Percentiles rank a stretch among this genome's conserved stretches.
Evolutionary conservation across 2,888 invertebrate species (phyloP).

Genomic region (Herminia tarsipennalis): DNA sequence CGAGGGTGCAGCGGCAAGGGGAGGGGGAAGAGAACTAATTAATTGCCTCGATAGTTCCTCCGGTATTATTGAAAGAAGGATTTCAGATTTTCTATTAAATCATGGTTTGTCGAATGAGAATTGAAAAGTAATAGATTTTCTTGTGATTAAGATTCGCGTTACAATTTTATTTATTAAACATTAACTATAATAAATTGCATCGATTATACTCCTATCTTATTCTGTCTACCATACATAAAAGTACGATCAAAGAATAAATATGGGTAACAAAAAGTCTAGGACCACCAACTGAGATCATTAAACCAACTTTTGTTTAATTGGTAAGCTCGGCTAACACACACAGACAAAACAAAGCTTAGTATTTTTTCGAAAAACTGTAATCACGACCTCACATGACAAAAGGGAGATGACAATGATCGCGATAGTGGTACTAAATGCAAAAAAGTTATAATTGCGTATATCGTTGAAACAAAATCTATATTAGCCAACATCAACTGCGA

Average conservation of each 20-base stretch:
- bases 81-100: conserved; percentile 35
- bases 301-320: too few relatives aligned
- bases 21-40: conserved; percentile 46
- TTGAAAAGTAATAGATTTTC: not conserved
- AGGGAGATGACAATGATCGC: conserved; percentile 4
- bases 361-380: too few relatives aligned
- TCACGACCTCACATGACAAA: too few relatives aligned
- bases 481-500: conserved; percentile 64
- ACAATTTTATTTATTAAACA: not conserved
- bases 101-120: conserved; percentile 8
- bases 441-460: conserved; percentile 64
- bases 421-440: conserved; percentile 21
- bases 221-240: too few relatives aligned
- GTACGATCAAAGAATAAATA: too few relatives aligned
- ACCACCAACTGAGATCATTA: too few relatives aligned
- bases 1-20: conserved; percentile 21
- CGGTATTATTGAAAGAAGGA: conserved; percentile 49
- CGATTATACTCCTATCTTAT: too few relatives aligned
- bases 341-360: too few relatives aligned
- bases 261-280: too few relatives aligned
- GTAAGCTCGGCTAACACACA: too few relatives aligned
- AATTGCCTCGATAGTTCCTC: conserved; percentile 57
- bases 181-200: not conserved
- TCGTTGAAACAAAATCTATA: conserved; percentile 68
- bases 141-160: not conserved